Evolutionary conservation across 2,113 vertebrate species (phyloP).

Genomic region (Anoplopoma fimbria): DNA sequence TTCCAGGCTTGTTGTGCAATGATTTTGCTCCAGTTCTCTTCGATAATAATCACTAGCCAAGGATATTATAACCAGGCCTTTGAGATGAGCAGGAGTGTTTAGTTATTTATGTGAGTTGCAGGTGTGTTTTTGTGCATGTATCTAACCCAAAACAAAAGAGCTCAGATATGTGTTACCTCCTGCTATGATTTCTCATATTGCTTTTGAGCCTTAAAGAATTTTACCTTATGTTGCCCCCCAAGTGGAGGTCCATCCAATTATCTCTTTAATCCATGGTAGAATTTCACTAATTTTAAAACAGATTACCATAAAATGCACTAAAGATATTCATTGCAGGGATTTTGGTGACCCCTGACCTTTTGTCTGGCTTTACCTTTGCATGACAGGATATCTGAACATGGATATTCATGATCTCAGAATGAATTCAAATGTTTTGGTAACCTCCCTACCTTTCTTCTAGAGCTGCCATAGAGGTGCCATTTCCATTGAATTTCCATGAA

Average conservation of each 20-base stretch:
- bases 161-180: not conserved
- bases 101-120: conserved; percentile 3
- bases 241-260: not conserved
- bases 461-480: not conserved
- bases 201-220: not conserved
- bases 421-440: conserved; percentile 25
- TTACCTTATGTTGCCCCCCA: not conserved
- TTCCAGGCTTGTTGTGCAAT: not conserved
- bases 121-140: conserved; percentile 3
- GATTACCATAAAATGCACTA: conserved; percentile 1
- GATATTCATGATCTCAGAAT: conserved; percentile 4
- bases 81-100: too few species aligned
- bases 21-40: not conserved
- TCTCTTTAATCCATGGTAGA: not conserved
- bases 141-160: not conserved
- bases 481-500: conserved; percentile 1
- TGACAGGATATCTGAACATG: not conserved
- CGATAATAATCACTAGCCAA: not conserved
- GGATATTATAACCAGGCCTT: too few species aligned
- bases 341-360: not conserved
- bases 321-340: not conserved
- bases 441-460: not conserved
- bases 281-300: not conserved
- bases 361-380: conserved; percentile 5
- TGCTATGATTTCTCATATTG: not conserved